Evolutionary conservation across 2,888 invertebrate genomes (phyloP), one percentile per base, ranked within the genome.

Genomic region (Nezara viridula): DNA sequence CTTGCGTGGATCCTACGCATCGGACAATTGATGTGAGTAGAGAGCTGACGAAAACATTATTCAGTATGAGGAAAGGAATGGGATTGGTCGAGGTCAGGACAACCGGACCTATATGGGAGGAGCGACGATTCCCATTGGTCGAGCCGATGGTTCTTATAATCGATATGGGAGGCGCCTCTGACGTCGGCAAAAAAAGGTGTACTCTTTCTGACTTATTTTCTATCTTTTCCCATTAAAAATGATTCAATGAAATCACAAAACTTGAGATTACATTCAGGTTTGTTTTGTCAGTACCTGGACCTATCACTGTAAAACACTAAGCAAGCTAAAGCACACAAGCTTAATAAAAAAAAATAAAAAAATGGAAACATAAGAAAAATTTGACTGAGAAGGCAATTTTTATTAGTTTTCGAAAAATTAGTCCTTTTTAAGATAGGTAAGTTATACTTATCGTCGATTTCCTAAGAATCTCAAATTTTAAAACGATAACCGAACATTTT

Each of bases 41-140:
- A 32, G 21, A 21, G 5, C 5, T 10, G 66, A 37, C 32, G 2
- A 32, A 73, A 37, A 37, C 37, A 37, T 32, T 73, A 73, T 73
- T 37, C 32, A 19, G 19, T 37, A 19, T 37, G 7, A 37, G n/a
- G n/a, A 44, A 40, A 40, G 5, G 44, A 81, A 81, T 24, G 40
- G 81, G 81, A 81, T 81, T 81, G 81, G 81, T 47, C 24, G 81
- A 21, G 44, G 44, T 47, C 16, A 47, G 81, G 44, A 47, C 44
- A 14, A 3, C 44, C 40, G 44, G 81, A 77, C 77, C 40, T 40
- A 77, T 19, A 44, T 27, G 77, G 81, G 81, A 81, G 81, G 81
- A 44, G 81, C 81, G 44, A 81, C 44, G 5, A 81, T 44, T 81
- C 81, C 21, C 44, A 81, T 81, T 81, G 81, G 81, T 81, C n/a